Percentiles rank a stretch among this genome's conserved stretches.
phyloP scores from a whole-genome alignment of 2,797 vertebrate species.

The Alfaro cultratus region DNA sequence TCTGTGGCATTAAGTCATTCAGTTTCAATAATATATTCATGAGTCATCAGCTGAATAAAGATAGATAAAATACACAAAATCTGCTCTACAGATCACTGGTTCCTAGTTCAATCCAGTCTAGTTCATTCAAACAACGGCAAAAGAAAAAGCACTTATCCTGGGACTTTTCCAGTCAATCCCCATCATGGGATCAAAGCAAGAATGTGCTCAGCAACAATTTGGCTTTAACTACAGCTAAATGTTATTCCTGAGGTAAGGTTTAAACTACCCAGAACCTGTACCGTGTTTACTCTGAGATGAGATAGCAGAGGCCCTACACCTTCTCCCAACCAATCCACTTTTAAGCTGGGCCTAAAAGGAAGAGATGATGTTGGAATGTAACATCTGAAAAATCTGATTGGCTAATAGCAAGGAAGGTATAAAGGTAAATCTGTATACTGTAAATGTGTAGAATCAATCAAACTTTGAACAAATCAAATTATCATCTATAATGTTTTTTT shows the following conservation, averaged over 20 bases:
- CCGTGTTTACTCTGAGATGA: background rate
- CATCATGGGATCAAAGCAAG: background rate
- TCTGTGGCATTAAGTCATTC: background rate
- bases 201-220: background rate
- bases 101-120: background rate
- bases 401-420: too few relatives aligned
- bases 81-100: background rate
- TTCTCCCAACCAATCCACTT: background rate
- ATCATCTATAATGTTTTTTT: background rate
- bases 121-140: background rate
- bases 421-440: background rate
- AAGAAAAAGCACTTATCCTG: background rate
- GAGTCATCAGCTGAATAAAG: background rate
- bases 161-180: background rate
- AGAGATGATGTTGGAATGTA: background rate
- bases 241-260: background rate
- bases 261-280: background rate
- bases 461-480: background rate
- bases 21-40: background rate
- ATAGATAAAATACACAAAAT: background rate
- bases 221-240: too few relatives aligned
- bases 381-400: background rate
- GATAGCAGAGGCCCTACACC: background rate
- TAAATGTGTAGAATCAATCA: background rate
- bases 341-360: background rate